Conservation (phyloP, 2,888 invertebrate species). For the Ormyrus nitidulus region DNA sequence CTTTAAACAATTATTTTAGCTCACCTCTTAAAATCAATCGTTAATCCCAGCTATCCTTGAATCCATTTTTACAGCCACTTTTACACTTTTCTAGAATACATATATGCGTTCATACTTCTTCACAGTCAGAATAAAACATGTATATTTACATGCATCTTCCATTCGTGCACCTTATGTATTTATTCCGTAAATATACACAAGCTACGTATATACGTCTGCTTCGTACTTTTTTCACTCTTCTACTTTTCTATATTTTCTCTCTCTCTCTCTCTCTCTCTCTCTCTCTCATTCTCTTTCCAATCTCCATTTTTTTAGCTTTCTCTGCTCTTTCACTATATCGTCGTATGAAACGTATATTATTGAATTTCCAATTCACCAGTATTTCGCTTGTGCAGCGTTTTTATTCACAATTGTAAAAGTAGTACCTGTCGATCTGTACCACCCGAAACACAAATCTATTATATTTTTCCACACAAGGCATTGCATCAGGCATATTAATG, state of each 20-base stretch:
- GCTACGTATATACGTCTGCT: slow-evolving; percentile 44
- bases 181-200: slow-evolving; percentile 50
- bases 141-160: slow-evolving; percentile 51
- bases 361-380: slow-evolving; percentile 63
- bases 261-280: slow-evolving; percentile 49
- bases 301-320: slow-evolving; percentile 49
- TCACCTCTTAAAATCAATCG: slow-evolving; percentile 17
- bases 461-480: slow-evolving; percentile 43
- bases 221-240: slow-evolving; percentile 45
- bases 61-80: slow-evolving; percentile 1
- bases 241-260: slow-evolving; percentile 45
- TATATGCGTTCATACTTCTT: slow-evolving; percentile 17
- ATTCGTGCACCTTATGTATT: slow-evolving; percentile 51
- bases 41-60: slow-evolving; percentile 8
- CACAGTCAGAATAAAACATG: slow-evolving; percentile 47
- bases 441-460: slow-evolving; percentile 47
- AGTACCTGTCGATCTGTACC: slow-evolving; percentile 70
- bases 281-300: slow-evolving; percentile 14
- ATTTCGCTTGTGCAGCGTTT: slow-evolving; percentile 76
- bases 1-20: slow-evolving; percentile 15
- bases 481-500: slow-evolving; percentile 36
- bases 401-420: slow-evolving; percentile 74
- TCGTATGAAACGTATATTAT: slow-evolving; percentile 68
- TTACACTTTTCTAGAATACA: slow-evolving; percentile 17
- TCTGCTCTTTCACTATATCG: slow-evolving; percentile 56